A percentile compares a stretch with the other conserved stretches of the same genome.
Evolutionary conservation across 2,113 vertebrate species (phyloP).

Genomic region (Triplophysa rosa): DNA sequence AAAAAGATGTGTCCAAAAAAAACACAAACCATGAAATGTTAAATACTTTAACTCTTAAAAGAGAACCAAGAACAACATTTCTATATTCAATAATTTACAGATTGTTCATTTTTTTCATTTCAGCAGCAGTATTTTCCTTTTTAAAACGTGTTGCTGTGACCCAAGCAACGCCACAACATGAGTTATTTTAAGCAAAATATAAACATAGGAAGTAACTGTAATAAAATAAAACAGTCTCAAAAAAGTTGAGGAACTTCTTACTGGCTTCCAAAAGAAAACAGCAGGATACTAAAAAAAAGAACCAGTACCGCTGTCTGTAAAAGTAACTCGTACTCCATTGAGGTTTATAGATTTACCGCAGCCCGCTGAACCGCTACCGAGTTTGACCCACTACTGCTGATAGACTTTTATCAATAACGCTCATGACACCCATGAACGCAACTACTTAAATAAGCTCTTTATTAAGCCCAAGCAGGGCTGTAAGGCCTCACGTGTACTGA

Average conservation of each 20-base stretch:
- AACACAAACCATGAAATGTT: conserved; percentile 86
- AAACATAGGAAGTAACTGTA: conserved; percentile 25
- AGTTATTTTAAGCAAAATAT: conserved; percentile 42
- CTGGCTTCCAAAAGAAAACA: conserved; percentile 41
- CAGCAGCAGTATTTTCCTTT: conserved; percentile 50
- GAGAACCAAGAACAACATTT: conserved; percentile 74
- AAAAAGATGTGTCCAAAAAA: conserved; percentile 77
- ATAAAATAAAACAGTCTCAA: conserved; percentile 17
- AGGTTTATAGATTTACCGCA: neutral
- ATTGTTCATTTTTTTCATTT: conserved; percentile 45
- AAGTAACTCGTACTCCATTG: neutral
- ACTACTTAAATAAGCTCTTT: neutral
- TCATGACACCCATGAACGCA: neutral
- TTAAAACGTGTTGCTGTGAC: conserved; percentile 34
- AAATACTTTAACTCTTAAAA: conserved; percentile 84
- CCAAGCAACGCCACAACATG: conserved; percentile 22
- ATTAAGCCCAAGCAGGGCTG: conserved; percentile 8
- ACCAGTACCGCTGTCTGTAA: conserved; percentile 19
- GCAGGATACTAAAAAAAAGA: neutral
- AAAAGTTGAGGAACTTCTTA: conserved; percentile 7
- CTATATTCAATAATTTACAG: conserved; percentile 86
- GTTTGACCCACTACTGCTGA: neutral
- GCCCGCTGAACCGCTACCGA: neutral
- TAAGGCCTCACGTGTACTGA: conserved; percentile 8
- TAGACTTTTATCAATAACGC: neutral